Conservation (phyloP, 2,888 invertebrate species). For the Chalcis sispes region DNA sequence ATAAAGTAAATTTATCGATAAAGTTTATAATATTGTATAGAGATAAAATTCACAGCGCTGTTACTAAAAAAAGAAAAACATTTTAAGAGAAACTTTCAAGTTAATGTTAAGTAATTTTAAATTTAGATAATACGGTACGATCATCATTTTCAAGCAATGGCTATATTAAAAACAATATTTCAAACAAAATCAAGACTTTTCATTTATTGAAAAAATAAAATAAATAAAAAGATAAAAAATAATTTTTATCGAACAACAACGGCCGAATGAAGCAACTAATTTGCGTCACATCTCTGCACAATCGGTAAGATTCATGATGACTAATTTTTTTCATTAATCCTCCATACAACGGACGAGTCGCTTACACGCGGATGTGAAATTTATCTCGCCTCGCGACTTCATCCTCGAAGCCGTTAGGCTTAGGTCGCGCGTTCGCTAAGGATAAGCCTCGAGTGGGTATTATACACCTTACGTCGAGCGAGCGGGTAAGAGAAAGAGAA, state of each 20-base stretch:
- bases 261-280: constrained; percentile 28
- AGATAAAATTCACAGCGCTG: too few species aligned
- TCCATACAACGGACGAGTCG: constrained; percentile 8
- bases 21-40: too few species aligned
- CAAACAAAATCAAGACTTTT: too few species aligned
- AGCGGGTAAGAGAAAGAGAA: not conserved
- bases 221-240: not conserved
- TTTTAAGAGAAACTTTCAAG: too few species aligned
- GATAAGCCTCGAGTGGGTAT: constrained; percentile 47
- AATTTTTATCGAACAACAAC: constrained; percentile 20
- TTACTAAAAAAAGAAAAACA: too few species aligned
- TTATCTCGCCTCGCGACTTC: constrained; percentile 52
- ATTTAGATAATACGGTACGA: too few species aligned
- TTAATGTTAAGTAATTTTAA: too few species aligned
- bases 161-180: too few species aligned
- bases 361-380: constrained; percentile 46
- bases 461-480: constrained; percentile 37
- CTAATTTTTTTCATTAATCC: constrained; percentile 54
- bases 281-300: constrained; percentile 32
- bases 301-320: constrained; percentile 51
- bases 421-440: constrained; percentile 27
- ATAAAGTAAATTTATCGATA: too few species aligned
- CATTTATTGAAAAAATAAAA: too few species aligned
- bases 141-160: too few species aligned
- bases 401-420: constrained; percentile 53